A percentile compares a stretch with the other conserved stretches of the same genome.
These are phyloP conservation scores for Gryllus bimaculatus DNA, from an alignment of 1,140 invertebrate species.

Conservation along the genomic window DNA sequence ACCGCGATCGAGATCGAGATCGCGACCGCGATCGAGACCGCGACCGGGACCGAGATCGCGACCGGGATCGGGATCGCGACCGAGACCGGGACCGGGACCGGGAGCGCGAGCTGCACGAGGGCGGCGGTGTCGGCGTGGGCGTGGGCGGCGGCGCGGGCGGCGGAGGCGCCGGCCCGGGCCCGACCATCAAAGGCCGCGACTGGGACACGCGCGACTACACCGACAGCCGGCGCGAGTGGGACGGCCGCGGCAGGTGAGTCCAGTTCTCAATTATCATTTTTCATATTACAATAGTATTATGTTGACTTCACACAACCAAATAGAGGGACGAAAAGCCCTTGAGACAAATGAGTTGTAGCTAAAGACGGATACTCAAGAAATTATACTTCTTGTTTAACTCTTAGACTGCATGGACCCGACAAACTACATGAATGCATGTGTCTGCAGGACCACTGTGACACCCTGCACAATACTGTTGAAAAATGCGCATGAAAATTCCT, in stretches of 20 bases:
- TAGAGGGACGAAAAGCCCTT: no score
- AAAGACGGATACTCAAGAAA: no score
- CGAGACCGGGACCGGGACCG: constrained; percentile 7
- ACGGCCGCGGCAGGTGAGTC: constrained; percentile 21
- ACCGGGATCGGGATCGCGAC: constrained; percentile 18
- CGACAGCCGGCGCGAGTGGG: constrained; percentile 22
- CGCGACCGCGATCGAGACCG: constrained; percentile 18
- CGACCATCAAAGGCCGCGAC: constrained; percentile 19
- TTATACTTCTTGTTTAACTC: no score
- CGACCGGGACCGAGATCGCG: constrained; percentile 21
- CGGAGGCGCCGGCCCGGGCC: constrained; percentile 16
- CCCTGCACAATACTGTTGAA: no score
- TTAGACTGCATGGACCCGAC: no score
- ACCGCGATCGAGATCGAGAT: constrained; percentile 21
- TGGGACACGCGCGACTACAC: constrained; percentile 22
- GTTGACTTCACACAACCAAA: no score
- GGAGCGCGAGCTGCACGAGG: constrained; percentile 12
- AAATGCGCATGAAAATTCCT: no score
- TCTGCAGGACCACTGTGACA: no score
- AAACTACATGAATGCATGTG: no score
- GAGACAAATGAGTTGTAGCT: no score
- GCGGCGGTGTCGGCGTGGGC: not conserved
- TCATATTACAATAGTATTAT: not conserved
- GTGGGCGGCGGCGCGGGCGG: constrained; percentile 9
- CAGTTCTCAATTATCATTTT: not conserved